phyloP scores from a whole-genome alignment of 2,113 vertebrate species.

The Eudyptes chrysolophus region DNA sequence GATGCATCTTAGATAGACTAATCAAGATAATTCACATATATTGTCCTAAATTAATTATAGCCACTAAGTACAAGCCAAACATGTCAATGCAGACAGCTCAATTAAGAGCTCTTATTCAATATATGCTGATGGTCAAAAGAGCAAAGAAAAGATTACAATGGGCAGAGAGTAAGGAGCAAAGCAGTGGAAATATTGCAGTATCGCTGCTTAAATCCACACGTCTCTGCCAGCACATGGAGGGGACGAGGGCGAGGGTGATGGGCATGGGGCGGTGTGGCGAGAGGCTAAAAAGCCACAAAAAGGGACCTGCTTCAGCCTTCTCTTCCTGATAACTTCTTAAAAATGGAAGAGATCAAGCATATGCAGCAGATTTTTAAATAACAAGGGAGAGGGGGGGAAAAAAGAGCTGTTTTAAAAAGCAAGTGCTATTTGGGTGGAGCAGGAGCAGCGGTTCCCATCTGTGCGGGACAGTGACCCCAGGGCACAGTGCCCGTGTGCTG shows the following conservation, averaged over 20 bases:
- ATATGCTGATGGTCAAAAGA: slow-evolving; percentile 38
- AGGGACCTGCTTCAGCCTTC: background rate
- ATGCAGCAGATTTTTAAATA: background rate
- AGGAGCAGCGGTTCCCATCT: background rate
- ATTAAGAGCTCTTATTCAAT: slow-evolving; percentile 50
- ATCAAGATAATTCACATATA: slow-evolving; percentile 58
- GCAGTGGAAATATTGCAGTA: background rate
- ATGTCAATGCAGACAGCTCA: slow-evolving; percentile 53
- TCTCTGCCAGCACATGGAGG: background rate
- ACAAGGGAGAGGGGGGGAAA: background rate
- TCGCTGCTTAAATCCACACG: background rate
- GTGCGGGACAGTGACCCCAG: background rate
- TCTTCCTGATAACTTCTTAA: background rate
- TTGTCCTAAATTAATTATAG: slow-evolving; percentile 63
- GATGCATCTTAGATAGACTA: slow-evolving; percentile 50
- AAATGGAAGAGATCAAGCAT: background rate
- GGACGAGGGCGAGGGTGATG: background rate
- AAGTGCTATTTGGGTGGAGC: background rate
- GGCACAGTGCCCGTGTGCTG: rapidly evolving
- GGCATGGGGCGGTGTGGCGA: background rate
- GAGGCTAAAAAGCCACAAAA: background rate
- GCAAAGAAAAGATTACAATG: slow-evolving; percentile 7
- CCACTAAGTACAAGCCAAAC: slow-evolving; percentile 57
- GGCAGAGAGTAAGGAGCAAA: background rate
- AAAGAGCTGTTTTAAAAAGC: background rate